Evolutionary conservation across 2,113 vertebrate species (phyloP), one percentile per base, ranked within the genome.

Genomic region (Lepisosteus oculatus): DNA sequence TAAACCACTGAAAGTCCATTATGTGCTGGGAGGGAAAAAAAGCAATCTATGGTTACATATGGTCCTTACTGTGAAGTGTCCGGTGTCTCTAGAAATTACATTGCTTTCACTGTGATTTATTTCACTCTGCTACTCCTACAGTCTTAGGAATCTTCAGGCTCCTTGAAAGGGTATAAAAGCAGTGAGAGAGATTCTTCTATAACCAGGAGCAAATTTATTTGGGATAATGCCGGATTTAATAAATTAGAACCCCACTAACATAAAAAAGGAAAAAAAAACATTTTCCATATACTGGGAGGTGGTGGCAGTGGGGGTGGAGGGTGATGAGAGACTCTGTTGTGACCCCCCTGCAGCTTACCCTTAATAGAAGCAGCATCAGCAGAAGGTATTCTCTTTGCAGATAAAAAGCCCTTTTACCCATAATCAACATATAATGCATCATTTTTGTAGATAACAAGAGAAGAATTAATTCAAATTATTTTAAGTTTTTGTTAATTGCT

Each of bases 381-480:
- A 89, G 84, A 83, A 86, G 86, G 84, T 89, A 85, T 85, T 88
- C 84, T 82, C 78, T 84, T 79, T 74, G 79, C 85, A 87, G 87
- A 91, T 89, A 86, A 89, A 90, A 77, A 79, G 82, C 47, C 78
- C 80, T 64, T 83, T 83, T 74, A 77, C 83, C 83, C 84, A 77
- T 89, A 89, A 90, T 88, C 88, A 89, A 90, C 87, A 87, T 78
- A 88, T 78, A 90, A 91, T 87, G 87, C 86, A 87, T 89, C 78
- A 82, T 87, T 88, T 83, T 71, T 68, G 75, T 82, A 88, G 90
- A 91, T 91, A 90, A 83, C 77, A 76, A 83, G 75, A 86, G 77
- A 87, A 87, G 78, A 91, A 91, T 90, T 85, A 90, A 83, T 87
- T 86, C 83, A 88, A 88, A 90, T 91, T 88, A 93, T 93, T 91